Conservation (phyloP, 2,888 invertebrate genomes). For the Rhaphigaster nebulosa region DNA sequence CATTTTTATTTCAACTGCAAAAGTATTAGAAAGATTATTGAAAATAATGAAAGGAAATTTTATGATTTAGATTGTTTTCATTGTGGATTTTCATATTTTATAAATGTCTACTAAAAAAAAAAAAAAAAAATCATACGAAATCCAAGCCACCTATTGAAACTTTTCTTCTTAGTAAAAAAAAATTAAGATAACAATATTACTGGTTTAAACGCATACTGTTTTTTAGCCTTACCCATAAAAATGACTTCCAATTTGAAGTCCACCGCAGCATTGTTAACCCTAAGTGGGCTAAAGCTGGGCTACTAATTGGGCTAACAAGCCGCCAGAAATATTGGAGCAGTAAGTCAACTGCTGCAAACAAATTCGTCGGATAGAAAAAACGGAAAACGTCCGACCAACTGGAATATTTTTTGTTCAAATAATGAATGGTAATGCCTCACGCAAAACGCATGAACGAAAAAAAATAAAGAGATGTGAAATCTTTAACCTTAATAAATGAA, state of each 20-base stretch:
- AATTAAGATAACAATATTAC: not conserved
- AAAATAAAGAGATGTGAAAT: not conserved
- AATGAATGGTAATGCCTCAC: not conserved
- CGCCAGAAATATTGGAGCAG: not conserved
- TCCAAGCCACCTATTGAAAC: too few relatives aligned
- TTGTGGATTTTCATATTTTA: too few relatives aligned
- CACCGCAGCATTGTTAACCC: not conserved
- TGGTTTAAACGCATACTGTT: not conserved
- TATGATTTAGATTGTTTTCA: too few relatives aligned
- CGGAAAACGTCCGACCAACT: not conserved
- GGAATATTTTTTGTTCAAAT: not conserved
- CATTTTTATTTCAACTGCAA: too few relatives aligned
- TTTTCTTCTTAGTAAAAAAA: not conserved
- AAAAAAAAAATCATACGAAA: too few relatives aligned
- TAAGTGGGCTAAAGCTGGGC: not conserved
- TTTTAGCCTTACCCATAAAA: not conserved
- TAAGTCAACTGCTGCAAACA: not conserved
- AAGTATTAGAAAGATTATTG: too few relatives aligned
- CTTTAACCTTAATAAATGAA: not conserved
- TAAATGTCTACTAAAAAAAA: too few relatives aligned
- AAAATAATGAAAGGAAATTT: too few relatives aligned
- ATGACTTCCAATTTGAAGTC: not conserved
- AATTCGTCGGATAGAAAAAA: not conserved
- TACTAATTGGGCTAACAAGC: constrained; percentile 26
- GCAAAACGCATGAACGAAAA: not conserved